Evolutionary conservation across 1,140 invertebrate genomes (phyloP), one percentile per base, ranked within the genome.

Genomic region (Cydia strobilella): DNA sequence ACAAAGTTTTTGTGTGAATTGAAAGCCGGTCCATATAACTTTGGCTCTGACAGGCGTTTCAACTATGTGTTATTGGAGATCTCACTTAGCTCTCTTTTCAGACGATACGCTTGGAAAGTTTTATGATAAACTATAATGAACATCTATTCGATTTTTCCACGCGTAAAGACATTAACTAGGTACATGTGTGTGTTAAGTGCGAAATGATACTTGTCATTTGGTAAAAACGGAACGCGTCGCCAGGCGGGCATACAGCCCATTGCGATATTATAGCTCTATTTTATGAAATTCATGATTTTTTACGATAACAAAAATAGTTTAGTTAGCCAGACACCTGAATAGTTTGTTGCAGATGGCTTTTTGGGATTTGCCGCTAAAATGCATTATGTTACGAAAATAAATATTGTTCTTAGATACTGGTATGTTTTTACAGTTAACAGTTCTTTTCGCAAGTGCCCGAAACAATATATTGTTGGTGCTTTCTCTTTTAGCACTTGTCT

Each of bases 401-500:
- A 18, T 51, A 2, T 51, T n/a, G 15, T 0, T 51, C 15, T n/a
- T 51, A 51, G 48, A 18, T 51, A 51, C n/a, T 51, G 6, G 5
- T 51, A n/a, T 18, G n/a, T n/a, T 51, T 51, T 51, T n/a, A 59
- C n/a, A 59, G 18, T 7, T 59, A 59, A 59, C 18, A 10, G 54
- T 59, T 59, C 6, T 59, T 59, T 23, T 2, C 7, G 20, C 20
- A 20, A 20, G 7, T 59, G 54, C 23, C 20, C 10, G n/a, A 59
- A 23, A 20, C 48, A 51, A 59, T 59, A 59, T n/a, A 48, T 51
- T 51, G 48, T 51, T 51, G 5, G 54, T 4, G 20, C 18, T 59
- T 59, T 59, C 54, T 10, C 54, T 59, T 59, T 59, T 59, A n/a
- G 54, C 54, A 23, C 54, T 23, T 59, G 54, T 59, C 54, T 59